Evolutionary conservation across 2,113 vertebrate species (phyloP).

Genomic region (Psammodynastes pulverulentus): DNA sequence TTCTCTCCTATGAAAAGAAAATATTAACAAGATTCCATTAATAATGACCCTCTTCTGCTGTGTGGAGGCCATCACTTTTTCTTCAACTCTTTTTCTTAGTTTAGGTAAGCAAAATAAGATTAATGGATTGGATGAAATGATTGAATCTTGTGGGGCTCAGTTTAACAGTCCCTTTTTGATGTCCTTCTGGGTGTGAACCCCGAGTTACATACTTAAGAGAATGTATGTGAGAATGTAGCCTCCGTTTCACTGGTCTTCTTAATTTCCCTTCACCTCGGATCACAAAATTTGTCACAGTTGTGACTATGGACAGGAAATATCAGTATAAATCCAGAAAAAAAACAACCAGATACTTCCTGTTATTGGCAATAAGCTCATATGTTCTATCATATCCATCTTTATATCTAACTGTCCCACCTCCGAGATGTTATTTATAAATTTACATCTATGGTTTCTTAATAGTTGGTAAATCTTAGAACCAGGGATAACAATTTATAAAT

Average conservation of each 20-base stretch:
- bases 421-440: neutral
- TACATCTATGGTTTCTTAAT: neutral
- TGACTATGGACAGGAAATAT: neutral
- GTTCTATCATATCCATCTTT: neutral
- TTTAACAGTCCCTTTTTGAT: neutral
- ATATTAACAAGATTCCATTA: neutral
- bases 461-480: neutral
- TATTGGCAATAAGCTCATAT: neutral
- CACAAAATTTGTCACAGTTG: neutral
- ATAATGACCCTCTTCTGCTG: neutral
- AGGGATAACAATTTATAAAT: neutral
- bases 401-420: neutral
- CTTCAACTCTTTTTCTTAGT: neutral
- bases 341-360: neutral
- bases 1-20: neutral
- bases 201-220: neutral
- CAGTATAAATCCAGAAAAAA: neutral
- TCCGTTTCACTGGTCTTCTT: neutral
- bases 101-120: neutral
- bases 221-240: neutral
- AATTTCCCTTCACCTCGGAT: neutral
- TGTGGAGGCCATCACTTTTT: neutral
- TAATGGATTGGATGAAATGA: neutral
- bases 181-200: neutral
- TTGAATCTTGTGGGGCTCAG: neutral